These are phyloP conservation scores for Strigamia transsilvanica DNA, from an alignment of 2,888 invertebrate species.

Conservation along the genomic window DNA sequence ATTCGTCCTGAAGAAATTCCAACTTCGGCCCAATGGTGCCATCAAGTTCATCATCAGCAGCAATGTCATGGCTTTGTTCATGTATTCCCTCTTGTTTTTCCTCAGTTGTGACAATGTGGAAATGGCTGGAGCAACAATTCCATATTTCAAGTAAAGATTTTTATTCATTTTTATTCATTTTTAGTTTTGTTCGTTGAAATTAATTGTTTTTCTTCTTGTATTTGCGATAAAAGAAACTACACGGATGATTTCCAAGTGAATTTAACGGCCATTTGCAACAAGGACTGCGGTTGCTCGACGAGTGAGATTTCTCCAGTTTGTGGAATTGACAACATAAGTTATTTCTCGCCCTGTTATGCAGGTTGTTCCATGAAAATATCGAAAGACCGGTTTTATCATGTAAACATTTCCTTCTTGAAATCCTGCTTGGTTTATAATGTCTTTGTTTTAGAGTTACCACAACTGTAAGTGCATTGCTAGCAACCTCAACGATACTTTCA, in stretches of 20 bases:
- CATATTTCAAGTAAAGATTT: slow-evolving; percentile 76
- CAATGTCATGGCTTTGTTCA: slow-evolving; percentile 83
- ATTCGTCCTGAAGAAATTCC: slow-evolving; percentile 85
- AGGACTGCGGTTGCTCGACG: slow-evolving; percentile 82
- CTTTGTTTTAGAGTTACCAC: slow-evolving; percentile 75
- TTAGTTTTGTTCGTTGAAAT: no score
- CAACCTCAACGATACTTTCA: slow-evolving; percentile 77
- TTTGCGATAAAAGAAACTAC: no score
- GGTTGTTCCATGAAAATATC: slow-evolving; percentile 64
- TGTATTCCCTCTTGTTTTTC: slow-evolving; percentile 88
- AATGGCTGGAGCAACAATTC: slow-evolving; percentile 94
- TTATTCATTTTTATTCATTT: no score
- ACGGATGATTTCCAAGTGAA: slow-evolving; percentile 88
- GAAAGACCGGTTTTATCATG: slow-evolving; percentile 55
- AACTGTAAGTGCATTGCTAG: slow-evolving; percentile 81
- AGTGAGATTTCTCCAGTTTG: slow-evolving; percentile 66
- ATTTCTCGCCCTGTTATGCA: slow-evolving; percentile 68
- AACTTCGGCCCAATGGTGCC: slow-evolving; percentile 88
- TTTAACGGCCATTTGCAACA: slow-evolving; percentile 91
- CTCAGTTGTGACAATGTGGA: slow-evolving; percentile 93
- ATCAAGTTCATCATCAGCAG: slow-evolving; percentile 91
- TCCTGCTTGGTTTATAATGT: background rate
- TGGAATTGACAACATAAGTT: slow-evolving; percentile 66
- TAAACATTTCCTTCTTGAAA: no score
- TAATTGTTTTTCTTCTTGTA: background rate